A percentile compares a stretch with the other conserved stretches of the same genome.
phyloP scores from a whole-genome alignment of 2,113 vertebrate species.

The Onychostoma macrolepis region DNA sequence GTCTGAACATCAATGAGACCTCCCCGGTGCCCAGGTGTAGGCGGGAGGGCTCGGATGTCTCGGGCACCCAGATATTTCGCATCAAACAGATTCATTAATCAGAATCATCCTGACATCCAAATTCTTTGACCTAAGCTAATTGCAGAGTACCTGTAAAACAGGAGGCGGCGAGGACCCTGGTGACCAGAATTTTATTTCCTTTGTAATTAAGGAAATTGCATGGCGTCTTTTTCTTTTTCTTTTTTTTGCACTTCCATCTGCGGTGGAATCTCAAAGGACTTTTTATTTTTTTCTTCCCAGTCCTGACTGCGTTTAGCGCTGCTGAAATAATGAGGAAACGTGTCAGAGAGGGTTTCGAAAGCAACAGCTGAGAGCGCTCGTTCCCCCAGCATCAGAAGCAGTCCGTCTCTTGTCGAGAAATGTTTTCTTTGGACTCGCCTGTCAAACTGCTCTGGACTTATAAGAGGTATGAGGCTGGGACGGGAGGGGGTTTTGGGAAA shows the following conservation, averaged over 20 bases:
- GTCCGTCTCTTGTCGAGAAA: conserved; percentile 46
- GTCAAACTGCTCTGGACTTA: conserved; percentile 36
- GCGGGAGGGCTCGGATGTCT: conserved; percentile 38
- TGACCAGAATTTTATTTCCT: conserved; percentile 11
- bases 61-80: conserved; percentile 24
- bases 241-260: conserved; percentile 16
- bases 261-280: conserved; percentile 32
- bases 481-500: conserved; percentile 8
- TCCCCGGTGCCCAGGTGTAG: conserved; percentile 36
- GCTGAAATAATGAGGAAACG: conserved; percentile 46
- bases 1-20: conserved; percentile 40
- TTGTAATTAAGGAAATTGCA: conserved; percentile 43
- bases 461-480: not conserved
- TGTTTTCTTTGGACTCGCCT: conserved; percentile 52
- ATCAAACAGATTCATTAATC: conserved; percentile 31
- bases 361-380: conserved; percentile 35
- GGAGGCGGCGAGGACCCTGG: conserved; percentile 8
- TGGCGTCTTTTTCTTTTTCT: not conserved
- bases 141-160: conserved; percentile 36
- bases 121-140: conserved; percentile 47
- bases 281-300: conserved; percentile 18
- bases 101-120: conserved; percentile 7
- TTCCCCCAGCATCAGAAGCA: conserved; percentile 47
- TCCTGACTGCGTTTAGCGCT: conserved; percentile 6
- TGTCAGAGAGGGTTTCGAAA: conserved; percentile 33